Percentiles rank a stretch among this genome's conserved stretches.
phyloP scores from a whole-genome alignment of 2,888 invertebrate species.

The Mechanitis mazaeus region DNA sequence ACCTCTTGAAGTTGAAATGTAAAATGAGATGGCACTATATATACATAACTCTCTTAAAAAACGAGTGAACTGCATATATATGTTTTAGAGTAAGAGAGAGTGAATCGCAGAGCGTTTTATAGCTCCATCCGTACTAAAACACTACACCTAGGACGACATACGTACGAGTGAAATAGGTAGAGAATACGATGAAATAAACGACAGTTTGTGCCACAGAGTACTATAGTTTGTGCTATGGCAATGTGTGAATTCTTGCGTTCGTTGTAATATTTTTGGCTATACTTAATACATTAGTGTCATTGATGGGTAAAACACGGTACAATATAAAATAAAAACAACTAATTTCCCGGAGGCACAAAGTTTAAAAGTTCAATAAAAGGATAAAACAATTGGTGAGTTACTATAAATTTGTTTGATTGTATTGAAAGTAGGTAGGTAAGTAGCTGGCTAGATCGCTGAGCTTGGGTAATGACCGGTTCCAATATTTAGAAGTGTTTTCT shows the following conservation, averaged over 20 bases:
- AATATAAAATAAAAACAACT: slow-evolving; percentile 21
- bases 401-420: slow-evolving; percentile 57
- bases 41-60: neutral
- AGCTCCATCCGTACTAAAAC: slow-evolving; percentile 34
- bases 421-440: slow-evolving; percentile 61
- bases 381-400: slow-evolving; percentile 56
- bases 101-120: slow-evolving; percentile 21
- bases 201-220: slow-evolving; percentile 25
- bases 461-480: slow-evolving; percentile 65
- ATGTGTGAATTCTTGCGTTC: slow-evolving; percentile 56
- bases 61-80: slow-evolving; percentile 26
- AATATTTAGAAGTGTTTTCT: slow-evolving; percentile 47
- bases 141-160: slow-evolving; percentile 30
- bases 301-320: slow-evolving; percentile 30
- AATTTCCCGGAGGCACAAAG: slow-evolving; percentile 12
- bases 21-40: slow-evolving; percentile 10
- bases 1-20: neutral
- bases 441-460: slow-evolving; percentile 49
- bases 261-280: slow-evolving; percentile 45
- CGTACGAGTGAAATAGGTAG: slow-evolving; percentile 17
- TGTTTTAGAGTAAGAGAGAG: slow-evolving; percentile 14
- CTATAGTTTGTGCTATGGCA: slow-evolving; percentile 41
- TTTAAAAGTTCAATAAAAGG: slow-evolving; percentile 15
- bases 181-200: slow-evolving; percentile 26
- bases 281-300: slow-evolving; percentile 27